A percentile compares a stretch with the other conserved stretches of the same genome.
Evolutionary conservation across 2,797 vertebrate genomes (phyloP).

Genomic region (Sebastes diaconus): DNA sequence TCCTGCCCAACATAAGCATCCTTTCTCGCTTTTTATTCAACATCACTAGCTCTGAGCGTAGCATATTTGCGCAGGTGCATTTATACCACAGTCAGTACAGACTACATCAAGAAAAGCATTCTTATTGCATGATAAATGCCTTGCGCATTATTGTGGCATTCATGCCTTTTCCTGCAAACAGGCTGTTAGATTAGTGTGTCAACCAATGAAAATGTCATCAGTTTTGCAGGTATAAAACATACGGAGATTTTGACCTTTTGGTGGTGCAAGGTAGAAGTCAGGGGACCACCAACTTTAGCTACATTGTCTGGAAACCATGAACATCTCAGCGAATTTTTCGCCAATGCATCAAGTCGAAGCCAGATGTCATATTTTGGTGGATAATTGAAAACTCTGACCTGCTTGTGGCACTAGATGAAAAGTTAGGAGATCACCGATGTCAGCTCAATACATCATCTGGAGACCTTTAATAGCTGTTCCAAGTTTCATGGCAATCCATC

Average conservation of each 20-base stretch:
- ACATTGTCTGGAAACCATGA: background rate
- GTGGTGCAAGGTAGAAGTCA: background rate
- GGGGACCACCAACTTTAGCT: background rate
- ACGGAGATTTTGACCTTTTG: background rate
- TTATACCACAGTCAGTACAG: no score
- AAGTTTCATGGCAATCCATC: conserved; percentile 5
- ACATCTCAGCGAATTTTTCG: background rate
- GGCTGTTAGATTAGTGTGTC: background rate
- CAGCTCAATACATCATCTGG: background rate
- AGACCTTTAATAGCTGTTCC: background rate
- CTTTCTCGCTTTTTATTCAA: background rate
- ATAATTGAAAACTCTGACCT: background rate
- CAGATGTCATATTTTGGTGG: background rate
- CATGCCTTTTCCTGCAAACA: no score
- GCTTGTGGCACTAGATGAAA: background rate
- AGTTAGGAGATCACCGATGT: background rate
- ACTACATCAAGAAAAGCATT: no score
- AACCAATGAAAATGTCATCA: background rate
- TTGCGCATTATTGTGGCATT: no score
- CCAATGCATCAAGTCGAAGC: background rate
- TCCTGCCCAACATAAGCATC: no score
- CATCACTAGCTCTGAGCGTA: background rate
- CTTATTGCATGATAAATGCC: no score
- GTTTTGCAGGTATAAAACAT: background rate
- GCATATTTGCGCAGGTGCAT: no score